Conservation (phyloP, 2,797 vertebrate species). For the Typhlichthys subterraneus region DNA sequence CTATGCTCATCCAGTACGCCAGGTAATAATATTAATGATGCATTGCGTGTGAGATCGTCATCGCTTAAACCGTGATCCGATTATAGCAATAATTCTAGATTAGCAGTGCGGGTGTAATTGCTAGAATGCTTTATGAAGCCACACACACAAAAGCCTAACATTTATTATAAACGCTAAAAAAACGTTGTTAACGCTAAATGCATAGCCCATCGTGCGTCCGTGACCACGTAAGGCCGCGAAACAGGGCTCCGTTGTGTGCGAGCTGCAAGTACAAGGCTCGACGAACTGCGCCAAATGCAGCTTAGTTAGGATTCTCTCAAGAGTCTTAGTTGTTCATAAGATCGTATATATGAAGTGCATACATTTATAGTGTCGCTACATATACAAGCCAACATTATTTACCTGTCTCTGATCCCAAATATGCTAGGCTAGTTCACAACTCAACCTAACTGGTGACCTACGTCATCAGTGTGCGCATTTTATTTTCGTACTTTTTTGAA, state of each 20-base stretch:
- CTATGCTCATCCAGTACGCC: too few species aligned
- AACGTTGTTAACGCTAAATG: too few species aligned
- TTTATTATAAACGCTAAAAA: too few species aligned
- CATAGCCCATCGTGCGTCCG: neutral
- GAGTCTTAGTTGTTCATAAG: rapidly evolving
- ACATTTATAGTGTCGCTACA: rapidly evolving
- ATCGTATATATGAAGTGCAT: too few species aligned
- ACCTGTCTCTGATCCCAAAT: constrained; percentile 48
- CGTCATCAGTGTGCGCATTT: constrained; percentile 48
- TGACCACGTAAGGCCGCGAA: constrained; percentile 46
- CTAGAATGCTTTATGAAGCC: too few species aligned
- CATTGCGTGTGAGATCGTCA: too few species aligned
- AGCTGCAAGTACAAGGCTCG: neutral
- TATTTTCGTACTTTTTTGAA: too few species aligned
- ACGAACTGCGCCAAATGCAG: neutral
- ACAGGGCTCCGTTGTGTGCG: constrained; percentile 32
- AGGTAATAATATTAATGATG: too few species aligned
- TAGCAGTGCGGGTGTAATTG: too few species aligned
- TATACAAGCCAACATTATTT: constrained; percentile 4
- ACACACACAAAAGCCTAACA: too few species aligned
- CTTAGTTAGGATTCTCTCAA: neutral
- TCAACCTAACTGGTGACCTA: neutral
- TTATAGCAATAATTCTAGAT: too few species aligned
- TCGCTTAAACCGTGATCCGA: too few species aligned
- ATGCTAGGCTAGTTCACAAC: constrained; percentile 39